phyloP scores from a whole-genome alignment of 1,140 invertebrate species.

The Drosophila sucinea region DNA sequence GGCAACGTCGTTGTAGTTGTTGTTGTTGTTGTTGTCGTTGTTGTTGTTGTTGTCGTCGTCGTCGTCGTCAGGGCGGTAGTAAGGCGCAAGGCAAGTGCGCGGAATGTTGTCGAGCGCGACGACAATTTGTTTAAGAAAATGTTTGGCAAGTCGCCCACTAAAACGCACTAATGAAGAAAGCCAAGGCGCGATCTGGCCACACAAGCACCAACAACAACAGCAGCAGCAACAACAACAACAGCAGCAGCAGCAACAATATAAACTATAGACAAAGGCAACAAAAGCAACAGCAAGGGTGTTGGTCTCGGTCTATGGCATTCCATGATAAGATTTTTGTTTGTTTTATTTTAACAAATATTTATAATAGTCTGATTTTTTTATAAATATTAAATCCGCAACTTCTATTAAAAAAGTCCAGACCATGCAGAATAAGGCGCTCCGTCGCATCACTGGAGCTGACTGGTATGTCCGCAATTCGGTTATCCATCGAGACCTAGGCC shows the following conservation, averaged over 20 bases:
- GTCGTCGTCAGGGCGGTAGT: conserved; percentile 41
- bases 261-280: conserved; percentile 44
- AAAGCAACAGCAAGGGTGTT: conserved; percentile 17
- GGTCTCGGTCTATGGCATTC: conserved; percentile 40
- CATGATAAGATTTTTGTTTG: conserved; percentile 51
- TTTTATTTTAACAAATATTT: conserved; percentile 4
- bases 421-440: too few relatives aligned
- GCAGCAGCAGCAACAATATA: conserved; percentile 22
- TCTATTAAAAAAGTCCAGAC: too few relatives aligned
- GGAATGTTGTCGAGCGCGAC: conserved; percentile 83
- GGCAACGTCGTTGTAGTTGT: conserved; percentile 8
- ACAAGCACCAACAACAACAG: conserved; percentile 29
- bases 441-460: too few relatives aligned
- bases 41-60: conserved; percentile 12
- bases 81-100: conserved; percentile 60
- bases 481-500: too few relatives aligned
- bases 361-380: conserved; percentile 2
- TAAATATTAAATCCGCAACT: too few relatives aligned
- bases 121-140: conserved; percentile 83
- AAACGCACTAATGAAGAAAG: conserved; percentile 70
- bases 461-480: too few relatives aligned
- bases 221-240: conserved; percentile 30
- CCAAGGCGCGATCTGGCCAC: conserved; percentile 38
- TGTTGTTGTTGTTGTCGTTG: neutral
- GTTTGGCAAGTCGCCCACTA: conserved; percentile 81